These are phyloP conservation scores for Gila orcuttii DNA, from an alignment of 2,113 vertebrate genomes.

Conservation along the genomic window DNA sequence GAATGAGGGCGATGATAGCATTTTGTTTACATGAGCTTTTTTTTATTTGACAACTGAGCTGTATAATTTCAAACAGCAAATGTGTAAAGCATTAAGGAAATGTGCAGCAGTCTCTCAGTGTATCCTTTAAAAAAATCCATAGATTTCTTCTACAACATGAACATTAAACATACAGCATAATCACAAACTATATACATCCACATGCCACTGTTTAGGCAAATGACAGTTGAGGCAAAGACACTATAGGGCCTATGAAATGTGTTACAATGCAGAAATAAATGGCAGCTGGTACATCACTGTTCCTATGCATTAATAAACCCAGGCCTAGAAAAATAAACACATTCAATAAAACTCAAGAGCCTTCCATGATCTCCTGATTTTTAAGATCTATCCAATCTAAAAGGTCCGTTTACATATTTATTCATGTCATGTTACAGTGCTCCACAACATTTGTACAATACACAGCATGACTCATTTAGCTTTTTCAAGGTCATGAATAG, in stretches of 20 bases:
- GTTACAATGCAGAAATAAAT: slow-evolving; percentile 69
- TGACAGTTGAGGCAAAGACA: slow-evolving; percentile 87
- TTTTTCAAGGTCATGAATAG: slow-evolving; percentile 1
- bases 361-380: background rate
- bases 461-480: background rate
- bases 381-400: background rate
- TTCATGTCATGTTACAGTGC: slow-evolving; percentile 27
- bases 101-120: slow-evolving; percentile 88
- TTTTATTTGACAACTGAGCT: slow-evolving; percentile 91
- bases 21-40: slow-evolving; percentile 66
- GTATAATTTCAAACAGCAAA: slow-evolving; percentile 97
- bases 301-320: slow-evolving; percentile 62
- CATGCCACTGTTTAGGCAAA: slow-evolving; percentile 87
- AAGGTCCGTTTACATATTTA: slow-evolving; percentile 21
- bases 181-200: slow-evolving; percentile 93
- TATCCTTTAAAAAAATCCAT: slow-evolving; percentile 85
- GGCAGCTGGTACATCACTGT: slow-evolving; percentile 56
- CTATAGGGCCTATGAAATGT: slow-evolving; percentile 82
- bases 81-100: slow-evolving; percentile 95
- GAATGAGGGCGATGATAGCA: background rate
- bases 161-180: slow-evolving; percentile 88
- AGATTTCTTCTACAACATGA: slow-evolving; percentile 94
- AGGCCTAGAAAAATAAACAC: slow-evolving; percentile 59
- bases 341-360: background rate
- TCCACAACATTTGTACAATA: slow-evolving; percentile 27